These are phyloP conservation scores for Melipona quadrifasciata DNA, from an alignment of 1,140 invertebrate species.

Conservation along the genomic window DNA sequence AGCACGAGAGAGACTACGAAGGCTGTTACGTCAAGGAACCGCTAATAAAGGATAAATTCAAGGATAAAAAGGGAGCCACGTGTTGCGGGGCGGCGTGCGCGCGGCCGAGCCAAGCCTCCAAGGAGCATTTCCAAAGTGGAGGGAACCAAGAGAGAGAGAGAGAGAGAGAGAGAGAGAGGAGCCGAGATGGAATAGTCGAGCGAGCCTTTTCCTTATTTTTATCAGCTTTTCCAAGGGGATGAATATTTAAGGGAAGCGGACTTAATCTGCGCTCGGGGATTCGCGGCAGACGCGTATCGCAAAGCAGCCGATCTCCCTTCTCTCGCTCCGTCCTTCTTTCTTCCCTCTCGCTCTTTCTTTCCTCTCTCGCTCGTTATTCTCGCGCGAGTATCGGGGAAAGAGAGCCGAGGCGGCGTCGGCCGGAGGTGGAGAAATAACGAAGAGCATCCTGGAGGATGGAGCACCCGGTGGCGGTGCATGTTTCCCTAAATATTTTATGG, in stretches of 20 bases:
- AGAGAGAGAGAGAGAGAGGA: too few relatives aligned
- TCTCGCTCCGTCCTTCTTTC: not conserved
- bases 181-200: constrained; percentile 30
- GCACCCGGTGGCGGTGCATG: constrained; percentile 56
- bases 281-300: constrained; percentile 74
- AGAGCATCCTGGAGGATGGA: constrained; percentile 56
- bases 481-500: constrained; percentile 71
- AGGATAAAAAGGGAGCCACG: constrained; percentile 53
- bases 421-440: constrained; percentile 65
- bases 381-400: constrained; percentile 22
- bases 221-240: constrained; percentile 78
- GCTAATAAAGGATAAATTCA: constrained; percentile 41
- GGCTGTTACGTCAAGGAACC: not conserved
- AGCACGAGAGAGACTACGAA: not conserved
- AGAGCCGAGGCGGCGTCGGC: not conserved
- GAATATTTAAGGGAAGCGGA: constrained; percentile 78
- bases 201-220: constrained; percentile 75
- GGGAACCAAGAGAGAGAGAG: not conserved
- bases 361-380: constrained; percentile 53
- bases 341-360: constrained; percentile 10
- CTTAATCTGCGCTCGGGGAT: constrained; percentile 79
- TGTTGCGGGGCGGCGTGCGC: constrained; percentile 54
- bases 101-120: constrained; percentile 22
- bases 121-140: constrained; percentile 52
- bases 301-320: constrained; percentile 69